Percentiles rank a stretch among this genome's conserved stretches.
Evolutionary conservation across 2,888 invertebrate species (phyloP).

Genomic region (Octodonta nipae): DNA sequence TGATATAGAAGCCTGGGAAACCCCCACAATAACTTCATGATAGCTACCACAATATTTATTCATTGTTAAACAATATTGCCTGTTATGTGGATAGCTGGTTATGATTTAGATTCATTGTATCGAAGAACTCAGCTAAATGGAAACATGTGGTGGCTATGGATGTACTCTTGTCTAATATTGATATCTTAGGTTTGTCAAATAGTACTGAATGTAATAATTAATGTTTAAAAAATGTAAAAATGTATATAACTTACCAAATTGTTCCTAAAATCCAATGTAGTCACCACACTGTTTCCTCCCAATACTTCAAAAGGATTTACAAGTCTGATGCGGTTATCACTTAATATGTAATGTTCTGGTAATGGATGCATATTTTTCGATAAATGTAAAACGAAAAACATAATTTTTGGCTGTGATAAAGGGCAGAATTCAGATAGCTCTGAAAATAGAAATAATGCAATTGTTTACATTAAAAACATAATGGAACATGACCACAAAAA

Average conservation of each 20-base stretch:
- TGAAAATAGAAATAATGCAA: conserved; percentile 12
- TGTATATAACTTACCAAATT: conserved; percentile 22
- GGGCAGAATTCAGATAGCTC: conserved; percentile 34
- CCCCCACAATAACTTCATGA: too few relatives aligned
- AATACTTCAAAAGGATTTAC: conserved; percentile 28
- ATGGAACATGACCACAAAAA: neutral
- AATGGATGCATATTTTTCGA: conserved; percentile 18
- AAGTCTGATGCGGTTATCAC: conserved; percentile 27
- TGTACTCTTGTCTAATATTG: too few relatives aligned
- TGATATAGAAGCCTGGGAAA: too few relatives aligned
- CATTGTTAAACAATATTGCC: too few relatives aligned
- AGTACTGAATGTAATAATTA: too few relatives aligned
- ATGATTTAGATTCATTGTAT: too few relatives aligned
- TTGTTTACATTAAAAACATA: too few relatives aligned
- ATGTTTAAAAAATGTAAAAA: neutral
- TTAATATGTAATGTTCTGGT: conserved; percentile 24
- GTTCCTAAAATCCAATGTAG: conserved; percentile 23
- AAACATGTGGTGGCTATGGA: too few relatives aligned
- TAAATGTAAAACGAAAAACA: conserved; percentile 36
- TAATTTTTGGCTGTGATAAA: conserved; percentile 37
- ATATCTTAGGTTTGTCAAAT: too few relatives aligned
- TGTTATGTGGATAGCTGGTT: too few relatives aligned
- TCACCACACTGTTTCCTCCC: conserved; percentile 14
- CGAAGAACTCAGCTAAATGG: too few relatives aligned
- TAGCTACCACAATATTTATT: too few relatives aligned